Conservation (phyloP, 2,888 invertebrate genomes). For the Mactromeris polynyma region DNA sequence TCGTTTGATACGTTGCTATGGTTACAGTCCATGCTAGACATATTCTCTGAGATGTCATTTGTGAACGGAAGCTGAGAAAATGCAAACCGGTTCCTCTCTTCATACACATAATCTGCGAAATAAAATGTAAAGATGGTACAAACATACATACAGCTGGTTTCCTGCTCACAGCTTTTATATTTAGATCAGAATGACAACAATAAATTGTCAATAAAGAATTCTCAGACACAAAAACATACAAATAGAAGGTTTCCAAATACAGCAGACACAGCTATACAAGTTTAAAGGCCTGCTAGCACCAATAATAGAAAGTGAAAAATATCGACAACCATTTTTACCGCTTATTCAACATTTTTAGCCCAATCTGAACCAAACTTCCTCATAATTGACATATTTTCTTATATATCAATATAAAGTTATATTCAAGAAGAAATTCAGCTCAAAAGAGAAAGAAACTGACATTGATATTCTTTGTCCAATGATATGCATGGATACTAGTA, state of each 20-base stretch:
- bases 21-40: constrained; percentile 32
- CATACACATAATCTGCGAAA: constrained; percentile 47
- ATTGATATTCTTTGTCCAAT: no score
- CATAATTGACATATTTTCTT: no score
- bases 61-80: constrained; percentile 44
- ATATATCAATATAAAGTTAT: no score
- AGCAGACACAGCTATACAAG: not conserved
- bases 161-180: not conserved
- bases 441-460: no score
- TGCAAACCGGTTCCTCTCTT: constrained; percentile 13
- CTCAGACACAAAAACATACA: not conserved
- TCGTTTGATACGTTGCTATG: constrained; percentile 3
- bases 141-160: not conserved
- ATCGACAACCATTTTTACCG: not conserved
- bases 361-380: no score
- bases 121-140: not conserved
- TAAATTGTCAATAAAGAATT: not conserved
- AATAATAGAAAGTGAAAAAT: not conserved
- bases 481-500: no score
- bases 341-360: no score
- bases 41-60: constrained; percentile 18
- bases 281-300: not conserved
- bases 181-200: not conserved
- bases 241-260: not conserved
- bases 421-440: no score